phyloP scores from a whole-genome alignment of 2,113 vertebrate species.

The Empidonax traillii region DNA sequence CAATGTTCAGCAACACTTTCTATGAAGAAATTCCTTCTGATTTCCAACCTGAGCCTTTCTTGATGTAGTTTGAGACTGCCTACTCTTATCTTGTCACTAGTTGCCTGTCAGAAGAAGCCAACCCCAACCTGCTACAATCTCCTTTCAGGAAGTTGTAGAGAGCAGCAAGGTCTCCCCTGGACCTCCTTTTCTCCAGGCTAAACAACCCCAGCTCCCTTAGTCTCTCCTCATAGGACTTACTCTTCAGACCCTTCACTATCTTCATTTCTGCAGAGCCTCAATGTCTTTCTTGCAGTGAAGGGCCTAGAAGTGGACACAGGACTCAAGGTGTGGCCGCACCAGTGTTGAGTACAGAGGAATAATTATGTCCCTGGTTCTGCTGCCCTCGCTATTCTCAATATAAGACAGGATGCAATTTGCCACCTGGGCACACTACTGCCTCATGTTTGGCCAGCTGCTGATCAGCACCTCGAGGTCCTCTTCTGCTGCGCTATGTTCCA shows the following conservation, averaged over 20 bases:
- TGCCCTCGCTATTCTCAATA: rapidly evolving
- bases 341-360: rapidly evolving
- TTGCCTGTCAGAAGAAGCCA: not conserved
- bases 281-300: not conserved
- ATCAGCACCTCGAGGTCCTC: no score
- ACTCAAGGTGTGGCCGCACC: not conserved
- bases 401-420: no score
- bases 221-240: not conserved
- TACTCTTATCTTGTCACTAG: not conserved
- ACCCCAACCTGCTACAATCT: not conserved
- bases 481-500: rapidly evolving
- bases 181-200: not conserved
- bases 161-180: not conserved
- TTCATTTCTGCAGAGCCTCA: not conserved
- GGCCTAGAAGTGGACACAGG: rapidly evolving
- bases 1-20: no score
- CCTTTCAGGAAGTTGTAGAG: not conserved
- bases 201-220: not conserved
- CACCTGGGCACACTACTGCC: rapidly evolving
- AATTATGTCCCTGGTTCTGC: rapidly evolving
- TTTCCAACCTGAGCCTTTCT: not conserved
- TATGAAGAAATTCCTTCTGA: not conserved
- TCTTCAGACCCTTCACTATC: not conserved
- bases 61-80: not conserved
- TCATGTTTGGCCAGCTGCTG: not conserved